Evolutionary conservation across 2,888 invertebrate species (phyloP).

Genomic region (Drosophila phalerata): DNA sequence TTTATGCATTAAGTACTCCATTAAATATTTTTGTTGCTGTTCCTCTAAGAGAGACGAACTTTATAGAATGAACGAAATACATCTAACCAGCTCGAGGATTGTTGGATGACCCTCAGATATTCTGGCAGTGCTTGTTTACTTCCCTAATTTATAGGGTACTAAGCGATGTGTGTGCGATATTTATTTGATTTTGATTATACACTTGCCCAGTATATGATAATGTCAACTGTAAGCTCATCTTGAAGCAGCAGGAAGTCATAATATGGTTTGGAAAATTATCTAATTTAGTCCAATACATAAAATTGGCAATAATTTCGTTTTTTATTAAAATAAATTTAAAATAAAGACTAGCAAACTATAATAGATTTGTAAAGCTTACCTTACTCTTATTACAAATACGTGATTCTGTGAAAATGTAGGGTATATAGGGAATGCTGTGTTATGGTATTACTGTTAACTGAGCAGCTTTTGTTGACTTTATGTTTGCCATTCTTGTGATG

Average conservation of each 20-base stretch:
- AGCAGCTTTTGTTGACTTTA: conserved; percentile 36
- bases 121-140: conserved; percentile 26
- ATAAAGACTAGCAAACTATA: neutral
- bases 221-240: too few species aligned
- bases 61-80: neutral
- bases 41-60: conserved; percentile 6
- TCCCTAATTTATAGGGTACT: conserved; percentile 54
- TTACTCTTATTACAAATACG: neutral
- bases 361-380: neutral
- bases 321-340: neutral
- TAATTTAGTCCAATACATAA: too few species aligned
- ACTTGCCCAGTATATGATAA: neutral
- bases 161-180: conserved; percentile 52
- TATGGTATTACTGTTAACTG: neutral
- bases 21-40: conserved; percentile 60
- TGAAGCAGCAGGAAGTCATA: too few species aligned
- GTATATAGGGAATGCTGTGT: neutral
- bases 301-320: too few species aligned
- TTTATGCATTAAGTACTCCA: conserved; percentile 74
- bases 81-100: conserved; percentile 3
- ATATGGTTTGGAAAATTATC: too few species aligned
- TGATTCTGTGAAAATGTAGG: neutral
- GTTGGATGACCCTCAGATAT: conserved; percentile 28
- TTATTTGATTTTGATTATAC: conserved; percentile 57
- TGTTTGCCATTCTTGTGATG: conserved; percentile 55